Evolutionary conservation across 2,888 invertebrate genomes (phyloP).

Genomic region (Microctonus aethiopoides): DNA sequence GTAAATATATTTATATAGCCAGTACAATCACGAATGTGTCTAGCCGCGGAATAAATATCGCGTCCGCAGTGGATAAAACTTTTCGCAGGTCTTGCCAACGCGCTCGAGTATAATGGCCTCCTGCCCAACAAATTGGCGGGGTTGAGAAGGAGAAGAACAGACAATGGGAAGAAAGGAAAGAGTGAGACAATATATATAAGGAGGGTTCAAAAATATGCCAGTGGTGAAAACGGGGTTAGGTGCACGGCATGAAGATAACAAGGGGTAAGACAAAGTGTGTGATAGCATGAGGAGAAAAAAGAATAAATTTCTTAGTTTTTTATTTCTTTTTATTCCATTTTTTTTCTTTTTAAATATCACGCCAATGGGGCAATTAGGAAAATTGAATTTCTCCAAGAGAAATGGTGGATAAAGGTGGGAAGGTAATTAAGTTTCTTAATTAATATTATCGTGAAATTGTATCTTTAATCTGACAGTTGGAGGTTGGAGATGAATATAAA

Average conservation of each 20-base stretch:
- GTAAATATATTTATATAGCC: too few relatives aligned
- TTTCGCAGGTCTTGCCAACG: slow-evolving; percentile 43
- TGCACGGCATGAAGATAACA: slow-evolving; percentile 26
- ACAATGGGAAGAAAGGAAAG: slow-evolving; percentile 12
- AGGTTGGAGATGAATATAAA: slow-evolving; percentile 41
- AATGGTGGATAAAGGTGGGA: background rate
- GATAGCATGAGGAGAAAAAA: slow-evolving; percentile 22
- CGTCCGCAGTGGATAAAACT: slow-evolving; percentile 34
- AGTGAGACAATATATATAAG: too few relatives aligned
- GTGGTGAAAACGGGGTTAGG: slow-evolving; percentile 26
- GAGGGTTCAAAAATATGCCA: slow-evolving; percentile 24
- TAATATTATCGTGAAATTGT: slow-evolving; percentile 59
- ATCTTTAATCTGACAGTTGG: slow-evolving; percentile 55
- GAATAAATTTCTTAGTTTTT: background rate
- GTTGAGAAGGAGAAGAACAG: background rate
- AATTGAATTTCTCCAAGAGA: slow-evolving; percentile 51
- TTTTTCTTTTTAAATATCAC: background rate
- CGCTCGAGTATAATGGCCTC: slow-evolving; percentile 22
- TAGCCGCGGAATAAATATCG: slow-evolving; percentile 28
- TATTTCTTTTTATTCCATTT: background rate
- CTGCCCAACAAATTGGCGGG: slow-evolving; percentile 38
- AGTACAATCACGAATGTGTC: slow-evolving; percentile 24
- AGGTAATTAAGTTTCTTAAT: slow-evolving; percentile 60
- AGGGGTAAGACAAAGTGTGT: slow-evolving; percentile 27
- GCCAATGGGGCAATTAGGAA: slow-evolving; percentile 54